Percentiles rank a stretch among this genome's conserved stretches.
Conservation (phyloP, 2,888 invertebrate genomes). For the Ormyrus pomaceus region DNA sequence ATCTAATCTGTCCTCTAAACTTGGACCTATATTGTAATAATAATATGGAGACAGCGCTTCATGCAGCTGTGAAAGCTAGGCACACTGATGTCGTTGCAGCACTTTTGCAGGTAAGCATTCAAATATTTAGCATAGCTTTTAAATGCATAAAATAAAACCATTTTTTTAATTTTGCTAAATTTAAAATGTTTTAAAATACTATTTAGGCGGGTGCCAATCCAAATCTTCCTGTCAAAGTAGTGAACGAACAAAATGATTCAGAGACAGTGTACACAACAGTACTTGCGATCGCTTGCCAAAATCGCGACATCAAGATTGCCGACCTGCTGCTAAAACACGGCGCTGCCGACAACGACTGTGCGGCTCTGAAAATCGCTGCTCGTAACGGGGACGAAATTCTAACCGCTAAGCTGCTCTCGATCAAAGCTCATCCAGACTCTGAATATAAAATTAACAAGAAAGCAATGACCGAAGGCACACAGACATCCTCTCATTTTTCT, state of each 20-base stretch:
- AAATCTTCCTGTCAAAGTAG: slow-evolving; percentile 82
- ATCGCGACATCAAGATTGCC: slow-evolving; percentile 83
- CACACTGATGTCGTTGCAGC: slow-evolving; percentile 84
- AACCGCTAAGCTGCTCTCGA: slow-evolving; percentile 88
- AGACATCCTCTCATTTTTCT: slow-evolving; percentile 78
- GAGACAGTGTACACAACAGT: slow-evolving; percentile 77
- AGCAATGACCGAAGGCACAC: slow-evolving; percentile 82
- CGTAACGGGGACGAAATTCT: slow-evolving; percentile 85
- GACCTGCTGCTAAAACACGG: slow-evolving; percentile 87
- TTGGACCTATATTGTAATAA: slow-evolving; percentile 86
- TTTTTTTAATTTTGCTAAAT: background rate
- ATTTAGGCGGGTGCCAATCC: slow-evolving; percentile 87
- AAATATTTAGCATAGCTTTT: too few species aligned
- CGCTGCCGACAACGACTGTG: slow-evolving; percentile 91
- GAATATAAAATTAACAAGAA: slow-evolving; percentile 96
- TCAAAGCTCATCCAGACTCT: slow-evolving; percentile 92
- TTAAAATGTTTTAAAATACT: background rate
- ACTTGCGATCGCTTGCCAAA: slow-evolving; percentile 83
- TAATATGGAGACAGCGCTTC: slow-evolving; percentile 88
- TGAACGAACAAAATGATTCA: slow-evolving; percentile 75
- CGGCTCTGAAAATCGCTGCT: slow-evolving; percentile 88
- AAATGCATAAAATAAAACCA: background rate
- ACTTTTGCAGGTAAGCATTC: slow-evolving; percentile 78
- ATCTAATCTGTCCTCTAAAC: slow-evolving; percentile 82
- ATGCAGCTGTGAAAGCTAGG: slow-evolving; percentile 87